Percentiles rank a stretch among this genome's conserved stretches.
phyloP scores from a whole-genome alignment of 2,888 invertebrate genomes.

The Hipparchia semele region DNA sequence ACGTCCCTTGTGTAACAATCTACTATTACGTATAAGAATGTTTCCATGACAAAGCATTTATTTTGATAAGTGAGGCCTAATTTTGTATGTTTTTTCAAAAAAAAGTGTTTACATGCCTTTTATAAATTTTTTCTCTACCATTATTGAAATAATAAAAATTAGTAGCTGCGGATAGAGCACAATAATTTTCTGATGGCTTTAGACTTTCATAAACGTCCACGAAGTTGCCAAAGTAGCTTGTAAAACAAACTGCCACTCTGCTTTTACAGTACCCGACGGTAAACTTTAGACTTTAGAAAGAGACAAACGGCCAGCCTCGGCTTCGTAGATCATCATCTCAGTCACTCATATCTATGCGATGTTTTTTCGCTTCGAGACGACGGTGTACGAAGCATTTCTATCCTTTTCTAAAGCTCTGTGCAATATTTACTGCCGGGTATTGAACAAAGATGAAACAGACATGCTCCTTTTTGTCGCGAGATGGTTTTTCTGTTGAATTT shows the following conservation, averaged over 20 bases:
- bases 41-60: conserved; percentile 79
- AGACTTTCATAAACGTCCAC: conserved; percentile 73
- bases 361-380: too few relatives aligned
- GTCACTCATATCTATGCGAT: too few relatives aligned
- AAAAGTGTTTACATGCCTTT: conserved; percentile 24
- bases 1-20: too few relatives aligned
- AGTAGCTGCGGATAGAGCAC: conserved; percentile 45
- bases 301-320: too few relatives aligned
- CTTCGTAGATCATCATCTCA: too few relatives aligned
- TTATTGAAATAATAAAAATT: conserved; percentile 37
- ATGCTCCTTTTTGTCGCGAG: conserved; percentile 1
- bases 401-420: too few relatives aligned
- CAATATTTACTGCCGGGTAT: too few relatives aligned
- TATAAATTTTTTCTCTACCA: conserved; percentile 14
- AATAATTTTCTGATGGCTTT: conserved; percentile 63
- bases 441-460: neutral
- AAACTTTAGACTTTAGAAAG: too few relatives aligned
- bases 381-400: too few relatives aligned
- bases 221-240: conserved; percentile 80
- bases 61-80: conserved; percentile 75
- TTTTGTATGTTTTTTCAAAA: conserved; percentile 62
- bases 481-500: too few relatives aligned
- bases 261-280: too few relatives aligned
- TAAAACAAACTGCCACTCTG: conserved; percentile 46
- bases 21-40: conserved; percentile 53